Conservation (phyloP, 2,888 invertebrate species). For the Parascotia fuliginaria region DNA sequence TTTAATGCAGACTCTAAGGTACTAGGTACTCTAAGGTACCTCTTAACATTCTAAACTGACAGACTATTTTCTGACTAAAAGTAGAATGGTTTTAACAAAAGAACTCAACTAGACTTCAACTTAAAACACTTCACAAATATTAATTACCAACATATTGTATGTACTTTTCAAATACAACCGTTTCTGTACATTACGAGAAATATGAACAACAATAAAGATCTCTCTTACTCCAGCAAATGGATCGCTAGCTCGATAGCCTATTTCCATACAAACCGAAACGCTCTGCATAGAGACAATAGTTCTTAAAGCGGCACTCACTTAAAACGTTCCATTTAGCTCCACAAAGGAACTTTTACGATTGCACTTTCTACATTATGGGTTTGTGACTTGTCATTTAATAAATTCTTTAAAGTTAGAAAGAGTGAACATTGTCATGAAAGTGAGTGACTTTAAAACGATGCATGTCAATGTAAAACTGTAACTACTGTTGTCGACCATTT, state of each 20-base stretch:
- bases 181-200: constrained; percentile 39
- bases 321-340: constrained; percentile 69
- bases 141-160: background rate
- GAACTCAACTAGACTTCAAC: background rate
- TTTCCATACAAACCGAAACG: constrained; percentile 69
- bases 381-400: constrained; percentile 51
- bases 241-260: constrained; percentile 67
- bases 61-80: too few relatives aligned
- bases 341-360: constrained; percentile 72
- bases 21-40: too few relatives aligned
- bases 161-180: constrained; percentile 15
- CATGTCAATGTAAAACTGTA: background rate
- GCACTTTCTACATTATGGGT: constrained; percentile 49
- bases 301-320: constrained; percentile 73
- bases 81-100: background rate
- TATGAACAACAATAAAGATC: constrained; percentile 29
- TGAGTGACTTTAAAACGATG: too few relatives aligned
- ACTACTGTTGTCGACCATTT: background rate
- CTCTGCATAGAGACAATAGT: constrained; percentile 71
- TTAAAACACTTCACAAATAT: background rate
- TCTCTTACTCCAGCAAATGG: constrained; percentile 55
- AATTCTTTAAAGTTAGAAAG: constrained; percentile 36
- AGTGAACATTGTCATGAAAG: constrained; percentile 24
- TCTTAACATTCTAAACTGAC: too few relatives aligned
- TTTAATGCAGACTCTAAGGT: too few relatives aligned